Base-by-base conservation (phyloP, 1,140 invertebrate genomes). In the Eueides isabella region DNA sequence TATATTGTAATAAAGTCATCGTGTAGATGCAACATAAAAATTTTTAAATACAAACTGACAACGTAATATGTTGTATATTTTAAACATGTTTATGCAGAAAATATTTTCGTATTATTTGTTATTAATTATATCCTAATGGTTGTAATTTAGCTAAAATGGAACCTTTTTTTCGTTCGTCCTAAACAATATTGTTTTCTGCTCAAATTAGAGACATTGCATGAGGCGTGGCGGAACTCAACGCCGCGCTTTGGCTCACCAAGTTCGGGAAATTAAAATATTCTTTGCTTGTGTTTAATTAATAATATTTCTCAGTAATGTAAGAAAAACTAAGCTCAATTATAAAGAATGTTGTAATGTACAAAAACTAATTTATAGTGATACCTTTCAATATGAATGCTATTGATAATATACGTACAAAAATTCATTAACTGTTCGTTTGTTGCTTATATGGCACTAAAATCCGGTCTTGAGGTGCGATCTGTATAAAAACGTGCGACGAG, bases 331-430 rank as follows among this genome's bases (percentile, higher is more conserved):
- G 28, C 28, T 31, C 16, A 55, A 48, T 61, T 61, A 38, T 26
- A 38, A 69, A 62, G 35, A 69, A 61, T 62, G 23, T 69, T 33
- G 41, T 61, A 5, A 28, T 23, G 23, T 61, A 44, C 12, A 19
- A 44, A 55, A 55, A 65, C 7, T 66, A 65, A 70, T 63, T 70
- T 61, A 55, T 70, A 74, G 61, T 69, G 67, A 74, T 74, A 35
- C 30, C 67, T 70, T 69, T 74, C 41, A 70, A 23, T 41, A 31
- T 33, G 38, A 31, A 44, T 67, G 71, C 62, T 74, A 68, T 44
- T 61, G 48, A 74, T 74, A 74, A 74, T 70, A 66, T 28, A 29
- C 31, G 62, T 41, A 74, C 61, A 74, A 74, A 74, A 74, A 55
- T 70, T 64, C 62, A 70, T 74, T 74, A 73, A 74, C 41, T 61